Conservation (phyloP, 2,888 invertebrate species). For the Euzetes globulus region DNA sequence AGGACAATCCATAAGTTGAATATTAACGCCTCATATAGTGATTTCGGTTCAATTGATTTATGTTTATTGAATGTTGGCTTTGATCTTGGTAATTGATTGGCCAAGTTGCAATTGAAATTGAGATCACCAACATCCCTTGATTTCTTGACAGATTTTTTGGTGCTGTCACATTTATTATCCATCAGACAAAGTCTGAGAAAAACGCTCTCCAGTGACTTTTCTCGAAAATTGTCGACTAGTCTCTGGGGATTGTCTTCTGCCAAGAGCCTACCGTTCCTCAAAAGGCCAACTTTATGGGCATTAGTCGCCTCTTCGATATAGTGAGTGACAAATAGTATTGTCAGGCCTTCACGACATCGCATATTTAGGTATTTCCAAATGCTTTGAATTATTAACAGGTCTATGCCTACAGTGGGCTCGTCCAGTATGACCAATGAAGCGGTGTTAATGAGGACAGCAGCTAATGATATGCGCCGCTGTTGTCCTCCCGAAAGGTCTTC, state of each 20-base stretch:
- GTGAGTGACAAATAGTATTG: slow-evolving; percentile 35
- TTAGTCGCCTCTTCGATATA: slow-evolving; percentile 37
- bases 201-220: slow-evolving; percentile 29
- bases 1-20: slow-evolving; percentile 29
- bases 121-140: no score
- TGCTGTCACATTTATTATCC: slow-evolving; percentile 12
- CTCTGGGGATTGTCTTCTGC: slow-evolving; percentile 31
- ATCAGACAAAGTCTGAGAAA: slow-evolving; percentile 33
- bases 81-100: not conserved
- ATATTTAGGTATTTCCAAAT: slow-evolving; percentile 32
- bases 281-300: slow-evolving; percentile 33
- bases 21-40: not conserved
- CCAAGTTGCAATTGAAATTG: no score
- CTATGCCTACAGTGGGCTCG: slow-evolving; percentile 34
- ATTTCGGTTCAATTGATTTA: not conserved
- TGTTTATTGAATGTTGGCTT: not conserved
- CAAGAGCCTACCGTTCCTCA: slow-evolving; percentile 35
- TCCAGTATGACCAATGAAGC: slow-evolving; percentile 27
- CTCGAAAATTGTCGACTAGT: slow-evolving; percentile 16
- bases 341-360: slow-evolving; percentile 20
- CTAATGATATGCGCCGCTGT: slow-evolving; percentile 28
- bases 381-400: slow-evolving; percentile 2
- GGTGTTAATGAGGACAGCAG: slow-evolving; percentile 18
- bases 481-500: slow-evolving; percentile 28
- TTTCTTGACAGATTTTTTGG: no score